Base-by-base conservation (phyloP, 1,140 invertebrate genomes). In the Battus philenor region DNA sequence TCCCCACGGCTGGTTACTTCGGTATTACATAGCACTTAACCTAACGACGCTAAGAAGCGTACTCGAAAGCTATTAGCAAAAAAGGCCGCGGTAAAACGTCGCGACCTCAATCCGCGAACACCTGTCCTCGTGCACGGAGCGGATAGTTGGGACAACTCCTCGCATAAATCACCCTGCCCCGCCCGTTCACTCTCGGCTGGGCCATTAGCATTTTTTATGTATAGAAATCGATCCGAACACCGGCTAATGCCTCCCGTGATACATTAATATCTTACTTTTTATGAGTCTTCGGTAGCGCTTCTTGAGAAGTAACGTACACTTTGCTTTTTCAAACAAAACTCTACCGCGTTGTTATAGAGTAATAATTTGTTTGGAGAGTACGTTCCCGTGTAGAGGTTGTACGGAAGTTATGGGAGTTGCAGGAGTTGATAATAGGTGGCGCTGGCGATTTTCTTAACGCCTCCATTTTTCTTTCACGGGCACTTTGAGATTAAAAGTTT, bases 241-340 rank as follows among this genome's bases (percentile, higher is more conserved):
- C 73, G 74, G 71, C 77, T 85, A 85, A 85, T 83, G 81, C 81
- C 78, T 80, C 81, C 81, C 79, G 66, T 77, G 81, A 85, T 85
- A 85, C 81, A 85, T 85, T 85, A 85, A 85, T 85, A 85, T 85
- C 81, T 85, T 83, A 85, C 75, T 85, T 85, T 85, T 85, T 85
- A 85, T 83, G 81, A 85, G 73, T 85, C 77, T 80, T 80, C 74
- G 69, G 73, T 72, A 85, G 82, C 71, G 51, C 33, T 15, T 22
- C n/a, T 27, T 32, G 43, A 47, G 47, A 45, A 59, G 43, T 63
- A 83, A 76, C 47, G 71, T n/a, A 0, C 2, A 2, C 0, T 1
- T 1, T 4, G 7, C n/a, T 27, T 8, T 10, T 1, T 1, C 0
- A 67, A 55, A 47, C 8, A 29, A 6, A 44, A 38, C 41, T 48